Percentiles rank a stretch among this genome's conserved stretches.
These are phyloP conservation scores for Philopotamus ludificatus DNA, from an alignment of 1,140 invertebrate species.

Conservation along the genomic window DNA sequence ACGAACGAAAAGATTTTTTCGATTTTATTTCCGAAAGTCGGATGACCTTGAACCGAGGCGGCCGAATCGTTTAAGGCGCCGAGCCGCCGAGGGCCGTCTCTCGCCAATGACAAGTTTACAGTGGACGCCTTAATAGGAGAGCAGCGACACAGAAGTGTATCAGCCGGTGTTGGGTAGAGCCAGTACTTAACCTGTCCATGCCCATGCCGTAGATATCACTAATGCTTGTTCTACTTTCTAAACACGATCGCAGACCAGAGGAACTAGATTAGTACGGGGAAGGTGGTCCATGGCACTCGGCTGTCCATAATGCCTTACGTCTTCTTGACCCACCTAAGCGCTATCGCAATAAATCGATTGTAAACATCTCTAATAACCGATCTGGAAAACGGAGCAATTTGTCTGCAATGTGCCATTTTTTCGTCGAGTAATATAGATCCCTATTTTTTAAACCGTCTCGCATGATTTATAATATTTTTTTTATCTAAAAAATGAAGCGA, in stretches of 20 bases:
- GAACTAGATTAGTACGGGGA: slow-evolving; percentile 39
- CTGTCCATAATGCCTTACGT: slow-evolving; percentile 28
- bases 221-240: slow-evolving; percentile 40
- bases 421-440: too few relatives aligned
- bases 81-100: neutral
- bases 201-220: slow-evolving; percentile 27
- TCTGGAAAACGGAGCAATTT: too few relatives aligned
- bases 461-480: too few relatives aligned
- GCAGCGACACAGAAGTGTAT: slow-evolving; percentile 19
- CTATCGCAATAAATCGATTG: neutral
- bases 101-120: slow-evolving; percentile 7
- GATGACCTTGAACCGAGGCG: neutral
- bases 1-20: too few relatives aligned
- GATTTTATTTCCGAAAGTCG: neutral
- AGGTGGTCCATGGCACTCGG: slow-evolving; percentile 20
- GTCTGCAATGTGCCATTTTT: too few relatives aligned
- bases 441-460: too few relatives aligned
- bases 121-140: slow-evolving; percentile 21
- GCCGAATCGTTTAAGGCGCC: too few relatives aligned
- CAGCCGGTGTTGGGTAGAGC: slow-evolving; percentile 1
- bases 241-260: slow-evolving; percentile 36
- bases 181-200: slow-evolving; percentile 27
- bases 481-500: too few relatives aligned
- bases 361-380: neutral
- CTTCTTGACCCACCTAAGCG: slow-evolving; percentile 28